Evolutionary conservation across 1,140 invertebrate genomes (phyloP), one percentile per base, ranked within the genome.

Genomic region (Bradysia coprophila): DNA sequence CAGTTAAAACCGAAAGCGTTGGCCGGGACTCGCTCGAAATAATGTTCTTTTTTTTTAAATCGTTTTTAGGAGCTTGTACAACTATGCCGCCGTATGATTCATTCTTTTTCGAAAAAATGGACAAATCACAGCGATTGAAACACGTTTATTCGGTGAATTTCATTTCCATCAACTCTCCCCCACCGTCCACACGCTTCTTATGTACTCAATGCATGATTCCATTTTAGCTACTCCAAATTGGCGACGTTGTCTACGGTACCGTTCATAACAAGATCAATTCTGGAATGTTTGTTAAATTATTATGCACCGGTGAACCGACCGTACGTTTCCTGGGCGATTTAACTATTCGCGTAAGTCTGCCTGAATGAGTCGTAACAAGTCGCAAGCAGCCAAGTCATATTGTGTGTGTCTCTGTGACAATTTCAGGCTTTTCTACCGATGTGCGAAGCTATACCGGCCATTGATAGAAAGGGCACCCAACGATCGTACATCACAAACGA

Each of bases 1-100:
- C 9, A 31, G 19, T 18, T 45, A 32, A 15, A 40, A 28, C n/a
- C n/a, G n/a, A n/a, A n/a, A n/a, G n/a, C n/a, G n/a, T n/a, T n/a
- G n/a, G n/a, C n/a, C n/a, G n/a, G n/a, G n/a, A n/a, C n/a, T n/a
- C n/a, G n/a, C n/a, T n/a, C n/a, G n/a, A n/a, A n/a, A n/a, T n/a
- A n/a, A n/a, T n/a, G n/a, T n/a, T n/a, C n/a, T n/a, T n/a, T n/a
- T n/a, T n/a, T n/a, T n/a, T n/a, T 37, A 31, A 31, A 15, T 3
- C 61, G 43, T 51, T 67, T 70, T 24, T 62, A 78, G 83, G 83
- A 64, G 71, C 74, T 57, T 86, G 73, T 72, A 81, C 81, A 34
- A 69, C 84, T 40, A 76, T 88, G 69, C 85, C 87, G 45, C 84
- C 87, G 1, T 73, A 84, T 59, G 88, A 93, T 64, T 75, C 73